Percentiles rank a stretch among this genome's conserved stretches.
Evolutionary conservation across 1,140 invertebrate genomes (phyloP).

Genomic region (Sinonovacula constricta): DNA sequence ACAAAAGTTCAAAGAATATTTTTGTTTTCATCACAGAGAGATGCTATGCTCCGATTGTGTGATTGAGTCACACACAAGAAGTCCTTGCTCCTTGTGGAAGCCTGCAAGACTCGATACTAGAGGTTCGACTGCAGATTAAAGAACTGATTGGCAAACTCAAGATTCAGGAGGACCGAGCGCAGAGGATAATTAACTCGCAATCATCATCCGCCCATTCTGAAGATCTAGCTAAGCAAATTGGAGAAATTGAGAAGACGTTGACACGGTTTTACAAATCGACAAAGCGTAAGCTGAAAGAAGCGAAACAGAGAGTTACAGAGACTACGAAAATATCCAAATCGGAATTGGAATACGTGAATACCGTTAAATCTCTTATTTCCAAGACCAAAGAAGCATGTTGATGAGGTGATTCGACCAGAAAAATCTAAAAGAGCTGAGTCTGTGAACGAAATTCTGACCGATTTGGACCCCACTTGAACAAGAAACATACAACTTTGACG

Average conservation of each 20-base stretch:
- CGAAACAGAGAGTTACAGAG: conserved; percentile 42
- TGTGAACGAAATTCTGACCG: conserved; percentile 36
- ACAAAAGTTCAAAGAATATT: conserved; percentile 50
- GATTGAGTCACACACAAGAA: conserved; percentile 36
- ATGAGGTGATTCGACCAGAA: conserved; percentile 38
- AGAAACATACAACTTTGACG: conserved; percentile 43
- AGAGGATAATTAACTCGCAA: conserved; percentile 45
- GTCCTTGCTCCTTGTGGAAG: conserved; percentile 48
- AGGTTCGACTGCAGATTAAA: conserved; percentile 51
- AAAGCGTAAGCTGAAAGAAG: conserved; percentile 40
- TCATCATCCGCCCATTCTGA: conserved; percentile 22
- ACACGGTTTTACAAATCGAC: conserved; percentile 43
- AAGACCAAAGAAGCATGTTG: conserved; percentile 42
- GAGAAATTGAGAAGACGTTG: conserved; percentile 39
- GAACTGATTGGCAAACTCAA: conserved; percentile 44
- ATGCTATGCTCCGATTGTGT: conserved; percentile 48
- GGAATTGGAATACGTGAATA: conserved; percentile 23
- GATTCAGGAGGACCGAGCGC: conserved; percentile 37
- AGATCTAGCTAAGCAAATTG: conserved; percentile 36
- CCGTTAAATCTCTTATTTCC: conserved; percentile 20
- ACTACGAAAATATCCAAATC: conserved; percentile 39
- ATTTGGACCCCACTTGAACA: conserved; percentile 48
- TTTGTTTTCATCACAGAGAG: conserved; percentile 50
- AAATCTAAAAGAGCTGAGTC: conserved; percentile 30
- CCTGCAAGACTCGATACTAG: conserved; percentile 45